phyloP scores from a whole-genome alignment of 1,140 invertebrate species.

The Drosophila funebris region DNA sequence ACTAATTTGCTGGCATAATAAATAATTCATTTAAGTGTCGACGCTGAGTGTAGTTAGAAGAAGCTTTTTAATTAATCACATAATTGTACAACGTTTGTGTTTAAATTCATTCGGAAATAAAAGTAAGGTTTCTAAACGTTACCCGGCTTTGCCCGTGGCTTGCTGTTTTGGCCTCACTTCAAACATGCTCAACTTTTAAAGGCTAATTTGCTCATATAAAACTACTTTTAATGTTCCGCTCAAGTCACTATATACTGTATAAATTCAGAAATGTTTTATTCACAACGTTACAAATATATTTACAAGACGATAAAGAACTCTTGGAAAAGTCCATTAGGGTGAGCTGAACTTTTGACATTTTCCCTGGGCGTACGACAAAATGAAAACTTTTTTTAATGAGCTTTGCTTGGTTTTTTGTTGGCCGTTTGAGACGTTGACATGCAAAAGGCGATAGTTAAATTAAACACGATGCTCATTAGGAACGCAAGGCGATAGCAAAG shows the following conservation, averaged over 20 bases:
- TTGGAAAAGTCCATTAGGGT: conserved; percentile 37
- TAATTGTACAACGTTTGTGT: background rate
- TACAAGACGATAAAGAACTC: background rate
- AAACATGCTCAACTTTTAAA: no score
- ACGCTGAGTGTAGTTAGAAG: conserved; percentile 1
- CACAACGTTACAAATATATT: background rate
- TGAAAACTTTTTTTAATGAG: conserved; percentile 57
- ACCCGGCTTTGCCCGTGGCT: no score
- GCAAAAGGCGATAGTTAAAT: conserved; percentile 39
- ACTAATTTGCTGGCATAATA: conserved; percentile 54
- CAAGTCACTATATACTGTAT: background rate
- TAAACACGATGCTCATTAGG: conserved; percentile 51
- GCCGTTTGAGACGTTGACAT: conserved; percentile 5
- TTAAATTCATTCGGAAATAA: background rate
- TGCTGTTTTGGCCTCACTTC: no score
- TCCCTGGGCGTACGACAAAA: conserved; percentile 28
- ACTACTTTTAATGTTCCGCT: no score
- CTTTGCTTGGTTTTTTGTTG: conserved; percentile 10
- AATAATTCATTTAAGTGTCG: conserved; percentile 38
- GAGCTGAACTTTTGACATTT: conserved; percentile 64
- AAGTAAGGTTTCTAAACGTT: background rate
- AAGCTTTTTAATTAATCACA: conserved; percentile 22
- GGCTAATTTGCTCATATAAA: no score
- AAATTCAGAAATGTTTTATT: background rate
- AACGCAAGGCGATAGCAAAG: background rate